Base-by-base conservation (phyloP, 2,888 invertebrate genomes). In the Dasysyrphus tricinctus region DNA sequence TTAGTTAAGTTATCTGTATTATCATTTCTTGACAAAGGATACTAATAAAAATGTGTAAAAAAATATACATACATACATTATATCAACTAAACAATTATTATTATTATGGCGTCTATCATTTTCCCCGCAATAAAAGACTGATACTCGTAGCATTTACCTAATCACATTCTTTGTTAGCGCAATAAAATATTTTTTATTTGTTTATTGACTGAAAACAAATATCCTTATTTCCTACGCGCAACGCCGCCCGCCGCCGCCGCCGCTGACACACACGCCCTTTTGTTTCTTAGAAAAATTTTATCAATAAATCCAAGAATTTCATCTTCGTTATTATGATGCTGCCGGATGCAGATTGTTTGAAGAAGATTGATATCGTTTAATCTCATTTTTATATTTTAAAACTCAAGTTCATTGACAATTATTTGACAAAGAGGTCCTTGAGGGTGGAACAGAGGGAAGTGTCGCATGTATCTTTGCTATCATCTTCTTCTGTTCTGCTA, bases 341-440 rank as follows among this genome's bases (percentile, higher is more conserved):
- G 19, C 24, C 49, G 44, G 29, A 44, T 49, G 44, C 19, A 24
- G 51, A 37, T 24, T 47, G 56, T 42, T 54, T 56, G 56, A 63
- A 59, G 49, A 39, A 57, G 47, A 57, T 59, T 47, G 42, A 56
- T 49, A 57, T 19, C 61, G 73, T 54, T n/a, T 65, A 29, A 29
- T 61, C 88, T 88, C 89, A 89, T 72, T 74, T 89, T 74, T 89
- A 88, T 69, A 90, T 88, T 77, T 88, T 89, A 88, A 90, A 90
- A 65, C 89, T 89, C 75, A 90, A 88, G 76, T 88, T 89, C 88
- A 89, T 89, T 88, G 90, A 89, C 87, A 91, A 91, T 93, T 95
- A 96, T 95, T 97, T 97, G 91, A 97, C 97, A 92, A 97, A 97
- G 70, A 97, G 95, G 93, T 97, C 97, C 93, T 97, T 97, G 72